These are phyloP conservation scores for Phengaris arion DNA, from an alignment of 2,888 invertebrate genomes.

Conservation along the genomic window DNA sequence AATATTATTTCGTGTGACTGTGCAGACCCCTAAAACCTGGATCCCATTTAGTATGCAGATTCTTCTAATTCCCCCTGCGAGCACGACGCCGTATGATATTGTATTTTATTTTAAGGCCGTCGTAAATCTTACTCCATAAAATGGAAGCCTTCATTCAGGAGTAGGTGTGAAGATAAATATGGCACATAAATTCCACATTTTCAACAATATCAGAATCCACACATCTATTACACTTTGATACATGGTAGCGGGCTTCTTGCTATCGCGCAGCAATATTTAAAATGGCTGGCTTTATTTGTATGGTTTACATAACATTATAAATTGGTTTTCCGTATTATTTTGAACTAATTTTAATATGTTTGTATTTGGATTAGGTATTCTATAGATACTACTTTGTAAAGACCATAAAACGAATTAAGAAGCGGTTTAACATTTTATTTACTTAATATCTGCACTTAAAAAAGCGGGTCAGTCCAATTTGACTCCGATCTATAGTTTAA, in stretches of 20 bases:
- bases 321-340: not conserved
- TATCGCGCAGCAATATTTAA: constrained; percentile 14
- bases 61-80: constrained; percentile 65
- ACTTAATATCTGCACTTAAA: no score
- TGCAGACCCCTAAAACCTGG: constrained; percentile 1
- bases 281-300: not conserved
- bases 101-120: constrained; percentile 71
- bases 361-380: no score
- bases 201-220: constrained; percentile 47
- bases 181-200: constrained; percentile 59
- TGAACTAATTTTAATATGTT: not conserved
- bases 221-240: constrained; percentile 41
- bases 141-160: constrained; percentile 56
- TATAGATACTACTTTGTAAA: no score
- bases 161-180: constrained; percentile 50
- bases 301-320: not conserved
- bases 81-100: constrained; percentile 61
- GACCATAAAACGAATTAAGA: no score
- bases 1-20: not conserved
- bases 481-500: no score
- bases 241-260: constrained; percentile 25
- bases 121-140: constrained; percentile 70
- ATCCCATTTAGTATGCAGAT: constrained; percentile 54
- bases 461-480: no score
- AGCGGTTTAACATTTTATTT: no score